phyloP scores from a whole-genome alignment of 1,140 invertebrate genomes.

The Acromyrmex charruanus region DNA sequence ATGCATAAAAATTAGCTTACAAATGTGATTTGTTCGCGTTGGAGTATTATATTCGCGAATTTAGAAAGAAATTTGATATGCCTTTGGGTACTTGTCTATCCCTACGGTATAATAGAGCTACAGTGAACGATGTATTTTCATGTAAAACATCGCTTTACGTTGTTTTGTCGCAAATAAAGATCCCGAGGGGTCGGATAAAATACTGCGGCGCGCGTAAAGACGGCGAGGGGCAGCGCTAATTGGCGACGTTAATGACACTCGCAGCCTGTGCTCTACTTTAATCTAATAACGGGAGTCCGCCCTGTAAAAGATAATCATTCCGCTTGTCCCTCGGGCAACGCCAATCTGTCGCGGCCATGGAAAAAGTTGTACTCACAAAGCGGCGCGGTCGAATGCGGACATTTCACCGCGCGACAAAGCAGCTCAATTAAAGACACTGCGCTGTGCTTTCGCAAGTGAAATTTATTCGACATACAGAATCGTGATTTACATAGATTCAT shows the following conservation, averaged over 20 bases:
- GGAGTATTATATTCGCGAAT: constrained; percentile 20
- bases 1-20: background rate
- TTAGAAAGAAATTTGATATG: background rate
- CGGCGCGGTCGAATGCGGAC: constrained; percentile 21
- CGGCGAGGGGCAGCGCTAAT: constrained; percentile 39
- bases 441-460: constrained; percentile 1
- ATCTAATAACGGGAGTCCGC: constrained; percentile 52
- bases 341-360: constrained; percentile 34
- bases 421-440: constrained; percentile 43
- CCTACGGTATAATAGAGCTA: constrained; percentile 26
- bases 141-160: constrained; percentile 46
- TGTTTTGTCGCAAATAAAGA: constrained; percentile 49
- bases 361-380: constrained; percentile 26
- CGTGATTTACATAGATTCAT: background rate
- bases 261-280: constrained; percentile 38
- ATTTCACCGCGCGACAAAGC: constrained; percentile 32
- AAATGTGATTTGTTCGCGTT: constrained; percentile 17
- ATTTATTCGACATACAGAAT: background rate
- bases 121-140: constrained; percentile 31
- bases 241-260: constrained; percentile 60
- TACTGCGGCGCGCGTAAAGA: constrained; percentile 41
- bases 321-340: constrained; percentile 43
- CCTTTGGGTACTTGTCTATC: background rate
- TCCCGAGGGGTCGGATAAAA: constrained; percentile 48
- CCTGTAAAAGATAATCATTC: constrained; percentile 55